Evolutionary conservation across 2,888 invertebrate species (phyloP).

Genomic region (Rhimphoctona megacephalus): DNA sequence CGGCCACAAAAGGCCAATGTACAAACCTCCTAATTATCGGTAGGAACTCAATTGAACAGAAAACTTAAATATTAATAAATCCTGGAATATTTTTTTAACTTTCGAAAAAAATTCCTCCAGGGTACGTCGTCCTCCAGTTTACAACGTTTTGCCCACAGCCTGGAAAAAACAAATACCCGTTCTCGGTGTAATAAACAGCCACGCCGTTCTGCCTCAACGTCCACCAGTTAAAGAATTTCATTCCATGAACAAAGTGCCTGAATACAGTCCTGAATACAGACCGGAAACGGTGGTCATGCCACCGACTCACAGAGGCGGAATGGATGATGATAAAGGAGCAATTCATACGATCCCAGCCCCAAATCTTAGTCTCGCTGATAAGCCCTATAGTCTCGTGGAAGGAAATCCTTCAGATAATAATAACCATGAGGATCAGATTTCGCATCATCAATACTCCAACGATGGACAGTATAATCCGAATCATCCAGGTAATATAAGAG

Average conservation of each 20-base stretch:
- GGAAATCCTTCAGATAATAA: conserved; percentile 69
- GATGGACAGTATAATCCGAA: conserved; percentile 71
- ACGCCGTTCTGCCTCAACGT: conserved; percentile 77
- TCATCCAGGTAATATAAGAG: conserved; percentile 68
- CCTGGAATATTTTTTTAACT: not conserved
- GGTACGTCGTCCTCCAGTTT: conserved; percentile 78
- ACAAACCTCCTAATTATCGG: conserved; percentile 79
- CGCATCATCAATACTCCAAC: conserved; percentile 66
- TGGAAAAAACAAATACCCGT: conserved; percentile 77
- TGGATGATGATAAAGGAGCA: conserved; percentile 87
- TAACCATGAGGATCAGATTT: conserved; percentile 46
- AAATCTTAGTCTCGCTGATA: conserved; percentile 90
- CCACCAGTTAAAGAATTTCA: conserved; percentile 80
- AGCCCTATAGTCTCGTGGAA: conserved; percentile 86
- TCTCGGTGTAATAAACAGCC: conserved; percentile 73
- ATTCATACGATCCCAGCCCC: conserved; percentile 95
- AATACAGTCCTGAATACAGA: conserved; percentile 78
- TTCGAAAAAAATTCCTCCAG: conserved; percentile 60
- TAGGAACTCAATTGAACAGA: conserved; percentile 48
- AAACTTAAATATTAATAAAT: not conserved
- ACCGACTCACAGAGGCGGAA: conserved; percentile 75
- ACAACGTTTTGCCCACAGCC: conserved; percentile 73
- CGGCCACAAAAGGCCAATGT: conserved; percentile 77
- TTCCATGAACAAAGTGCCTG: conserved; percentile 77
- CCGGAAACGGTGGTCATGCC: conserved; percentile 75